phyloP scores from a whole-genome alignment of 2,797 vertebrate species.

The Lophotriccus pileatus region DNA sequence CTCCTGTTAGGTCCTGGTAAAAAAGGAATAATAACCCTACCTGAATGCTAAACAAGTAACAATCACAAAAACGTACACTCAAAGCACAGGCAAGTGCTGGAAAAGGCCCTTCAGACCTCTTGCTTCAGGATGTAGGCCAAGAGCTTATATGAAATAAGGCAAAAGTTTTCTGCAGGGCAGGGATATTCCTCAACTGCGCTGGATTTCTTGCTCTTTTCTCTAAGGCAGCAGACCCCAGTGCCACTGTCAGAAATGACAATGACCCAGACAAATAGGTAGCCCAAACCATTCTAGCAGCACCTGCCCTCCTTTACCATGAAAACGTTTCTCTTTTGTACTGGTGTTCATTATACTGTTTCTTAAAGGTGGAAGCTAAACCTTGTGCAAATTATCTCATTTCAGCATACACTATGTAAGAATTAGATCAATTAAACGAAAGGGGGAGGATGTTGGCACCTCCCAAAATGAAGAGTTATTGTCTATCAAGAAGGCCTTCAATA shows the following conservation, averaged over 20 bases:
- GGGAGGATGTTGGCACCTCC: neutral
- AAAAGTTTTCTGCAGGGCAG: neutral
- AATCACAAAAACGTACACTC: neutral
- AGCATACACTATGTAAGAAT: neutral
- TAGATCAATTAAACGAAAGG: neutral
- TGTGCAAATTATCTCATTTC: neutral
- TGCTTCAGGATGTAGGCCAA: neutral
- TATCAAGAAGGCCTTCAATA: neutral
- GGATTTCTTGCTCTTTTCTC: neutral
- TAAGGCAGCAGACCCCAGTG: neutral
- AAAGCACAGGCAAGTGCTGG: neutral
- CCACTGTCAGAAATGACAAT: neutral
- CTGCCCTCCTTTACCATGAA: neutral
- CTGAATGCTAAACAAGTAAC: neutral
- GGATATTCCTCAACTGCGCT: neutral
- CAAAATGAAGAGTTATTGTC: neutral
- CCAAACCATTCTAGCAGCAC: neutral
- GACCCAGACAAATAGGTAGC: accelerated
- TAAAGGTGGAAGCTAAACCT: neutral
- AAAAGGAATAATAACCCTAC: neutral
- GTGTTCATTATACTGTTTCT: neutral
- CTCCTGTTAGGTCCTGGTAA: neutral
- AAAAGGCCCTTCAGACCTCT: neutral
- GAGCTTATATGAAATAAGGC: neutral
- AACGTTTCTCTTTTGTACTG: neutral